These are phyloP conservation scores for Lycocorax pyrrhopterus DNA, from an alignment of 2,113 vertebrate genomes.

Conservation along the genomic window DNA sequence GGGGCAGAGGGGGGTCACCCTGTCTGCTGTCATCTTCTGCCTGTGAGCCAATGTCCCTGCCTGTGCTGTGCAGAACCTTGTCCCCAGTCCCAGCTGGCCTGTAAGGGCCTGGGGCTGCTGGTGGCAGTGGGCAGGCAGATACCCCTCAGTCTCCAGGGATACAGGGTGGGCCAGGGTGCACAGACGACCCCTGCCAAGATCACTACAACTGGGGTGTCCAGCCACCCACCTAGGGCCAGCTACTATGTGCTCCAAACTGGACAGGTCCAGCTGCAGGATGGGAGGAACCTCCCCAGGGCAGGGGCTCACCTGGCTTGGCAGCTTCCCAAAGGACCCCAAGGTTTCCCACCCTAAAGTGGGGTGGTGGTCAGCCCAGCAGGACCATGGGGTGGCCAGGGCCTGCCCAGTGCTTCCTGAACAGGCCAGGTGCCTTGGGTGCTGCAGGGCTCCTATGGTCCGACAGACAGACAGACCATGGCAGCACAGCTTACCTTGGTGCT, in stretches of 20 bases:
- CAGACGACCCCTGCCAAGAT: rapidly evolving
- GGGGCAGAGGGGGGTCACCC: not conserved
- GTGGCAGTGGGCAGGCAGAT: not conserved
- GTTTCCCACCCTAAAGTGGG: no score
- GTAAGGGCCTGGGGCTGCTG: not conserved
- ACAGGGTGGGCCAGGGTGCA: not conserved
- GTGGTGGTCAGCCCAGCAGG: not conserved
- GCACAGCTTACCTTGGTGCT: not conserved
- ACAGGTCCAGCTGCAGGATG: not conserved
- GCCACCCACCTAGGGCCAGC: not conserved
- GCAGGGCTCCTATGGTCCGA: not conserved
- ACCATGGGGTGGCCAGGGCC: not conserved
- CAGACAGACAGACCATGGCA: not conserved
- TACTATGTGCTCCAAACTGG: not conserved
- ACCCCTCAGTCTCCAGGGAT: not conserved
- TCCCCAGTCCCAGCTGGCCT: not conserved
- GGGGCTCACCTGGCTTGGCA: not conserved
- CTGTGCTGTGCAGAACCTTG: not conserved
- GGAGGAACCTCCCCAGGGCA: not conserved
- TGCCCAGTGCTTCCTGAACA: not conserved
- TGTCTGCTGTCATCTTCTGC: not conserved
- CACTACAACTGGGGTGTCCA: not conserved
- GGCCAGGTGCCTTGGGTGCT: not conserved
- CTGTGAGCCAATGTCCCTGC: not conserved
- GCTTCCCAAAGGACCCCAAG: not conserved